Conservation (phyloP, 2,888 invertebrate genomes). For the Lepidochitona cinerea region DNA sequence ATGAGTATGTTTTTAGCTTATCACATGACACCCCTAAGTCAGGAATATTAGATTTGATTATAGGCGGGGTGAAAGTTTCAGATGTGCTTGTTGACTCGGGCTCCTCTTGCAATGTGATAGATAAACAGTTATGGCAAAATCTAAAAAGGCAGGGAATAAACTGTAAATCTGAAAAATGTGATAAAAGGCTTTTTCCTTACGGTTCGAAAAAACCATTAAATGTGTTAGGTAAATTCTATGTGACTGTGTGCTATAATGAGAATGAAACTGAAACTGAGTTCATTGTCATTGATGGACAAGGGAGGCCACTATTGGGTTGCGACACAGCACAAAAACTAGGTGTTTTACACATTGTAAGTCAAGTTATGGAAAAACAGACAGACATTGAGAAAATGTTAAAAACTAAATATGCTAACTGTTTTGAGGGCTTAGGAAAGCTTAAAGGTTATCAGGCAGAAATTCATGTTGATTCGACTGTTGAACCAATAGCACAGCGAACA, state of each 20-base stretch:
- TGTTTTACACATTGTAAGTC: too few relatives aligned
- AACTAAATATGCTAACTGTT: slow-evolving; percentile 16
- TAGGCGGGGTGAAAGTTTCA: not conserved
- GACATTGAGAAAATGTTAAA: too few relatives aligned
- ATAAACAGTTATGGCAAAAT: not conserved
- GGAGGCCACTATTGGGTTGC: too few relatives aligned
- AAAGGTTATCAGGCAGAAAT: slow-evolving; percentile 20
- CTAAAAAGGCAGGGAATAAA: slow-evolving; percentile 1
- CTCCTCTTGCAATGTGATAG: not conserved
- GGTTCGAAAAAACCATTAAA: not conserved
- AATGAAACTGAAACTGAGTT: slow-evolving; percentile 5
- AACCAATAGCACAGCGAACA: slow-evolving; percentile 24
- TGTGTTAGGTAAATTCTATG: slow-evolving; percentile 2
- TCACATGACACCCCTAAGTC: not conserved
- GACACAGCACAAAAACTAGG: too few relatives aligned
- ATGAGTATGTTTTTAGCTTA: slow-evolving; percentile 7
- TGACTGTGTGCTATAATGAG: not conserved
- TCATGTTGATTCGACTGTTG: slow-evolving; percentile 13
- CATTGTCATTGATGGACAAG: slow-evolving; percentile 5
- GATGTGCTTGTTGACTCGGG: slow-evolving; percentile 3
- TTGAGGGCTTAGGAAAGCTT: slow-evolving; percentile 26
- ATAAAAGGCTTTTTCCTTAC: not conserved
- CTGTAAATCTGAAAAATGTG: not conserved
- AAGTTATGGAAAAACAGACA: too few relatives aligned
- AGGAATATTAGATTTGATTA: not conserved